These are phyloP conservation scores for Homalodisca vitripennis DNA, from an alignment of 1,140 invertebrate species.

Conservation along the genomic window DNA sequence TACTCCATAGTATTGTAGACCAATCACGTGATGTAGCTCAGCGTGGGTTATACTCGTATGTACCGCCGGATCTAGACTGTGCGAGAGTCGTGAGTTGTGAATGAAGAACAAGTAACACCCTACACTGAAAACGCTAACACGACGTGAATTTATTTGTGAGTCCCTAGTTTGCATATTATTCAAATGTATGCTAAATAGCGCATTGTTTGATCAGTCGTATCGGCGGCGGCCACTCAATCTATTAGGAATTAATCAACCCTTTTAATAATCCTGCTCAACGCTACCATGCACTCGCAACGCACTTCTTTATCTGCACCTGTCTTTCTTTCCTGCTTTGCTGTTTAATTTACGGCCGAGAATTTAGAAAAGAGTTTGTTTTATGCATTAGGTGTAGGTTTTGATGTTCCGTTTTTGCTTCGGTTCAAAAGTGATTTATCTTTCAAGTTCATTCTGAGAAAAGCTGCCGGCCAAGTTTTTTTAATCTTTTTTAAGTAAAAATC, in stretches of 20 bases:
- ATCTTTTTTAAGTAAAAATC: too few relatives aligned
- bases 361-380: constrained; percentile 21
- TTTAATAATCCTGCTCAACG: constrained; percentile 3
- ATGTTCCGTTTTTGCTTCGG: constrained; percentile 20
- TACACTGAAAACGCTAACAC: constrained; percentile 18
- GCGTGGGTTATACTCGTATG: too few relatives aligned
- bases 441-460: not conserved
- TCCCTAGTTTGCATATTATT: constrained; percentile 26
- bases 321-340: not conserved
- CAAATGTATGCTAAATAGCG: constrained; percentile 27
- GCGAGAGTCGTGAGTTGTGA: not conserved
- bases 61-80: not conserved
- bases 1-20: too few relatives aligned
- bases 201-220: not conserved
- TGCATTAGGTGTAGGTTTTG: constrained; percentile 15
- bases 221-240: constrained; percentile 9
- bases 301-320: not conserved
- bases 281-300: not conserved
- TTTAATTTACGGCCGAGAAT: constrained; percentile 20
- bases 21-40: too few relatives aligned
- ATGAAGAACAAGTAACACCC: not conserved
- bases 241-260: constrained; percentile 19
- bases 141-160: constrained; percentile 27
- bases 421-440: not conserved
- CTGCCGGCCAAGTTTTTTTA: not conserved